Evolutionary conservation across 2,888 invertebrate species (phyloP).

Genomic region (Drosophila merina): DNA sequence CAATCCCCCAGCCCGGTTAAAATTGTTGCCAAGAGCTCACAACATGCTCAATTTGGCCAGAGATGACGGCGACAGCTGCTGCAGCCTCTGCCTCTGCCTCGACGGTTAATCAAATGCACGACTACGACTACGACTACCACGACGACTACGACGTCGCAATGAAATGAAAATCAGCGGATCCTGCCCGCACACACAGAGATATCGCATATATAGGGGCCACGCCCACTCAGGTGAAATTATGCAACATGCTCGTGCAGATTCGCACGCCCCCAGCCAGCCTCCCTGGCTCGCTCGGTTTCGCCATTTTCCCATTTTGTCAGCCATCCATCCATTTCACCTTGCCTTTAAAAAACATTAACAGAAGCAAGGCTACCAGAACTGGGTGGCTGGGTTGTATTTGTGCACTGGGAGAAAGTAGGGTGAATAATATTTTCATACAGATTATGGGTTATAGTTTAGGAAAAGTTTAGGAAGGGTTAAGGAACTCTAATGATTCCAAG

Average conservation of each 20-base stretch:
- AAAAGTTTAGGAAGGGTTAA: too few species aligned
- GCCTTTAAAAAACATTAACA: conserved; percentile 37
- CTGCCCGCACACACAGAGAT: not conserved
- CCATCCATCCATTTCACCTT: conserved; percentile 15
- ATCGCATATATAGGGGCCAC: not conserved
- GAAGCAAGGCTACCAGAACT: conserved; percentile 49
- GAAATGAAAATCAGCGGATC: conserved; percentile 65
- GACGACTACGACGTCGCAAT: conserved; percentile 46
- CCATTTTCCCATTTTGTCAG: conserved; percentile 1
- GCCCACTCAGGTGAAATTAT: conserved; percentile 56
- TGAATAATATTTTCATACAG: not conserved
- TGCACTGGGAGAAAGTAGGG: not conserved
- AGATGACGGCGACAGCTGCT: conserved; percentile 61
- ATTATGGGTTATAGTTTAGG: too few species aligned
- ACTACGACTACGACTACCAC: conserved; percentile 24
- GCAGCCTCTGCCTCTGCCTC: conserved; percentile 24
- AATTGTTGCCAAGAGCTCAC: conserved; percentile 47
- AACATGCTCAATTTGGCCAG: conserved; percentile 66
- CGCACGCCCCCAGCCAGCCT: conserved; percentile 1
- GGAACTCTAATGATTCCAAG: too few species aligned
- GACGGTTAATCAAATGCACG: conserved; percentile 69
- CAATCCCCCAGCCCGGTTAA: not conserved
- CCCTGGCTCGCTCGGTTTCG: not conserved
- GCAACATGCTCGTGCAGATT: conserved; percentile 56
- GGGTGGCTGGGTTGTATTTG: not conserved